Conservation (phyloP, 1,140 invertebrate species). For the Drosophila pandora region DNA sequence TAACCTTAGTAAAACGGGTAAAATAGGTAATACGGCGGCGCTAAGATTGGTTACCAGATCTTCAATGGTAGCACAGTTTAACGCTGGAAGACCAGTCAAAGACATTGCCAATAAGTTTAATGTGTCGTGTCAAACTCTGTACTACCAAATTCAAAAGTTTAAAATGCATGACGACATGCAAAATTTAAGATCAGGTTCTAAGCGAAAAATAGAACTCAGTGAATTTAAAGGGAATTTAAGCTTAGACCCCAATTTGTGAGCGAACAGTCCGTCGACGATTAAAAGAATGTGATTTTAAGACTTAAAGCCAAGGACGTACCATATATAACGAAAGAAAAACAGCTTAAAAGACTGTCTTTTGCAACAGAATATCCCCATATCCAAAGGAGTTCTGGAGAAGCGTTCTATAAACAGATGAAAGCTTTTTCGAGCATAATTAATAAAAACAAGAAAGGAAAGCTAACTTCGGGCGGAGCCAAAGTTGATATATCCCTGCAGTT, state of each 20-base stretch:
- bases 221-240: too few relatives aligned
- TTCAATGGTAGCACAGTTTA: constrained; percentile 1
- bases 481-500: too few relatives aligned
- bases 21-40: constrained; percentile 45
- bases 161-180: too few relatives aligned
- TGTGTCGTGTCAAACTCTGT: neutral
- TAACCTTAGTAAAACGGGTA: too few relatives aligned
- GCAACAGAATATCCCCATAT: neutral
- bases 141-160: too few relatives aligned
- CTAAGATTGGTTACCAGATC: neutral
- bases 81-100: neutral
- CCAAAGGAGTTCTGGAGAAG: neutral
- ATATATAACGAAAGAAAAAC: neutral
- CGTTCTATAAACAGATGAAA: neutral
- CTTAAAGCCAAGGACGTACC: too few relatives aligned
- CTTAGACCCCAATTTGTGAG: neutral
- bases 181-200: too few relatives aligned
- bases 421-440: neutral
- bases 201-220: too few relatives aligned
- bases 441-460: too few relatives aligned
- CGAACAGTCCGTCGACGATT: neutral
- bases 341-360: neutral
- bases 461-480: too few relatives aligned
- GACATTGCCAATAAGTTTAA: neutral
- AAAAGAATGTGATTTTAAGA: too few relatives aligned